Percentiles rank a stretch among this genome's conserved stretches.
Conservation (phyloP, 2,888 invertebrate species). For the Gastrophysa polygoni region DNA sequence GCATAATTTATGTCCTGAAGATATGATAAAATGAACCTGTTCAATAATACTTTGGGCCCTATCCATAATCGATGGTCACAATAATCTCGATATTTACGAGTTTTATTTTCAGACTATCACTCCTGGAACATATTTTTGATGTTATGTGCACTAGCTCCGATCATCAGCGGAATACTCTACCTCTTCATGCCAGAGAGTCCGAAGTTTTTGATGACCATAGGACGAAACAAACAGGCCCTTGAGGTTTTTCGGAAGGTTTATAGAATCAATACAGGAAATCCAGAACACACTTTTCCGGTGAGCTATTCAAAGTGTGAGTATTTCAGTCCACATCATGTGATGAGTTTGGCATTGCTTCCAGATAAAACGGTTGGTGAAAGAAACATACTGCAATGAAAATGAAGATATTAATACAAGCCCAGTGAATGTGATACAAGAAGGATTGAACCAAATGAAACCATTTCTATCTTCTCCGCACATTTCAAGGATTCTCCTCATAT, state of each 20-base stretch:
- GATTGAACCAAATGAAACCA: constrained; percentile 67
- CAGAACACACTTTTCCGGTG: constrained; percentile 70
- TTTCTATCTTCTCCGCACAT: constrained; percentile 69
- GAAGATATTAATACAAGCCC: constrained; percentile 47
- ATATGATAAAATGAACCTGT: too few species aligned
- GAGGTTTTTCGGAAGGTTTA: constrained; percentile 69
- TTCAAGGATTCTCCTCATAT: constrained; percentile 66
- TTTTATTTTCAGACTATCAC: constrained; percentile 59
- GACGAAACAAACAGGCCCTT: constrained; percentile 69
- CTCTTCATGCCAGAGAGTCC: constrained; percentile 76
- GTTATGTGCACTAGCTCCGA: constrained; percentile 66
- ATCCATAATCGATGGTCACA: too few species aligned
- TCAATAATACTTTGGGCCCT: too few species aligned
- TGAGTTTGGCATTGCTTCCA: too few species aligned
- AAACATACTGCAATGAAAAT: constrained; percentile 46
- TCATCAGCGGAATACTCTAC: constrained; percentile 67
- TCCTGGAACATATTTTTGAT: constrained; percentile 69
- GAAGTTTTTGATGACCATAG: constrained; percentile 74
- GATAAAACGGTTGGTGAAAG: constrained; percentile 55
- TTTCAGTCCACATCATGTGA: too few species aligned
- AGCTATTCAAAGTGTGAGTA: constrained; percentile 28
- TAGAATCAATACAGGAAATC: constrained; percentile 66
- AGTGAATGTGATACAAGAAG: constrained; percentile 63
- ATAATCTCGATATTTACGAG: too few species aligned
- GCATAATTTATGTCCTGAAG: too few species aligned